Evolutionary conservation across 2,113 vertebrate genomes (phyloP).

Genomic region (Brachypteracias leptosomus): DNA sequence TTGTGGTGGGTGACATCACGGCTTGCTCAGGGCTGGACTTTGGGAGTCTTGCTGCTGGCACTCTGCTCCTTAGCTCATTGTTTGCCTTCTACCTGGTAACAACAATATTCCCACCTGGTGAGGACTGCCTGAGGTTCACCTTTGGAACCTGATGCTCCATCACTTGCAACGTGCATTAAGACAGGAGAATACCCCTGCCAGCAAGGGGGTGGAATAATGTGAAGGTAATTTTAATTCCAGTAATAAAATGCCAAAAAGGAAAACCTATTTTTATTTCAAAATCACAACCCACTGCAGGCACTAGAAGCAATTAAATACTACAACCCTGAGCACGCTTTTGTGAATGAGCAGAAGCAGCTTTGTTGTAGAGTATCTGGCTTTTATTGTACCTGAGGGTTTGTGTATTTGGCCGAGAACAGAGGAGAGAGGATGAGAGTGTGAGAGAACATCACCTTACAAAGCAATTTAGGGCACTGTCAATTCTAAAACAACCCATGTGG

Average conservation of each 20-base stretch:
- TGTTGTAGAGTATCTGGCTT: neutral
- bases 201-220: neutral
- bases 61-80: neutral
- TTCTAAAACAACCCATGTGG: neutral
- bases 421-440: neutral
- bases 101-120: neutral
- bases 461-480: neutral
- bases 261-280: neutral
- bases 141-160: neutral
- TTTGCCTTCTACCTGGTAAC: neutral
- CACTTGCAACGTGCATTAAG: neutral
- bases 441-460: neutral
- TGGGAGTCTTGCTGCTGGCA: neutral
- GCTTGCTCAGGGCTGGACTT: neutral
- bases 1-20: neutral
- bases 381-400: neutral
- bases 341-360: slow-evolving; percentile 20
- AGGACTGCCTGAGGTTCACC: neutral
- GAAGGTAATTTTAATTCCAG: neutral
- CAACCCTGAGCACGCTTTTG: neutral
- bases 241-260: neutral
- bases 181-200: neutral
- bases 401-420: neutral
- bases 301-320: neutral
- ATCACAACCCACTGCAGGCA: neutral